Percentiles rank a stretch among this genome's conserved stretches.
phyloP scores from a whole-genome alignment of 92 coral and sea anemone genomes.

The Parazoanthus darwini region DNA sequence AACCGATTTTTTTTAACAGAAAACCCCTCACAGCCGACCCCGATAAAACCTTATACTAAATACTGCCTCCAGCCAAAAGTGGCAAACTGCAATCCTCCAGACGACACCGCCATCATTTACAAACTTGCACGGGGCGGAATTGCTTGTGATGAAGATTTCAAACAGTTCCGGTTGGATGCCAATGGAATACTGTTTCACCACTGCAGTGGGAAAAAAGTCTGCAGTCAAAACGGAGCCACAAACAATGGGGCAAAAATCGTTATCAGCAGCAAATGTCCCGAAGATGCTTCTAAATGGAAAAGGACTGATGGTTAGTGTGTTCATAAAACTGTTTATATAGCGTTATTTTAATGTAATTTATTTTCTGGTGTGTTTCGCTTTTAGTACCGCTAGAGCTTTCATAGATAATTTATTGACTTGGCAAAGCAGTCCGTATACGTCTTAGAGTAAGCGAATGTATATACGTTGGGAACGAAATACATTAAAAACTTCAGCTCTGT shows the following conservation, averaged over 20 bases:
- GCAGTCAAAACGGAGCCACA: constrained; percentile 49
- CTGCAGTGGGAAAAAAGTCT: constrained; percentile 66
- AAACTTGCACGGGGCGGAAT: constrained; percentile 26
- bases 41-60: constrained; percentile 54
- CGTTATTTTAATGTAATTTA: too few relatives aligned
- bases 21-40: constrained; percentile 52
- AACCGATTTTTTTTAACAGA: background rate
- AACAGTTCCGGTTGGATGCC: constrained; percentile 53
- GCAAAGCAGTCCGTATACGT: too few relatives aligned
- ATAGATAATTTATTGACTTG: too few relatives aligned
- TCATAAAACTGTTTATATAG: background rate
- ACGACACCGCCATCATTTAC: constrained; percentile 40
- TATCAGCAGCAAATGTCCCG: constrained; percentile 56
- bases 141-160: constrained; percentile 48
- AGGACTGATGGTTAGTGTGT: too few relatives aligned
- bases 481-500: too few relatives aligned
- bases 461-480: too few relatives aligned
- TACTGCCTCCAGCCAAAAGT: constrained; percentile 49
- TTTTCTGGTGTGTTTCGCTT: too few relatives aligned
- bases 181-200: constrained; percentile 59
- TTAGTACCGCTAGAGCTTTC: too few relatives aligned
- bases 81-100: constrained; percentile 50
- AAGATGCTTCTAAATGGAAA: constrained; percentile 48
- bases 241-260: constrained; percentile 52
- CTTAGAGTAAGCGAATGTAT: too few relatives aligned